Conservation (phyloP, 2,888 invertebrate species). For the Apoda limacodes region DNA sequence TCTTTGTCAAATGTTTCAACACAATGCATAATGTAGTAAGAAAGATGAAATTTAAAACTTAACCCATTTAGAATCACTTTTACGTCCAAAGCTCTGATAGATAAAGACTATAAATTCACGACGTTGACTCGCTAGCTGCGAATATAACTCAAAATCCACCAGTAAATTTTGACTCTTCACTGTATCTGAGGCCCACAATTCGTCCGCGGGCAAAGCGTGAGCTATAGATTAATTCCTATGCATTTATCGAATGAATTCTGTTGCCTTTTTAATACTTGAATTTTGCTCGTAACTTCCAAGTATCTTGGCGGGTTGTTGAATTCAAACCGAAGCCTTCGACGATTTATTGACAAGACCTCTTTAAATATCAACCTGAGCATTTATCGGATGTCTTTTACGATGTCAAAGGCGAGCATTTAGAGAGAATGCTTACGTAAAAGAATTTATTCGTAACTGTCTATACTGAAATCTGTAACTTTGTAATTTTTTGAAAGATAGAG, state of each 20-base stretch:
- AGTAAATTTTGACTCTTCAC: constrained; percentile 47
- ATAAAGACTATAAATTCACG: constrained; percentile 43
- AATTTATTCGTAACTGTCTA: too few relatives aligned
- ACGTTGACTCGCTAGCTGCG: constrained; percentile 25
- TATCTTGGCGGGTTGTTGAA: constrained; percentile 21
- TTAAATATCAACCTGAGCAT: too few relatives aligned
- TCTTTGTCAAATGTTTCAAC: too few relatives aligned
- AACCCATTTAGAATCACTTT: constrained; percentile 40
- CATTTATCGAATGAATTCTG: constrained; percentile 34
- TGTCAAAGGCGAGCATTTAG: too few relatives aligned
- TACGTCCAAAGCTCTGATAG: constrained; percentile 26
- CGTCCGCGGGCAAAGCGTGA: constrained; percentile 44
- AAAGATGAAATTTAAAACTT: constrained; percentile 26
- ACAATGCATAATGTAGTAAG: constrained; percentile 17
- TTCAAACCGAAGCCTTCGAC: constrained; percentile 20
- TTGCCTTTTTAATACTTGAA: constrained; percentile 26
- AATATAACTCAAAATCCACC: constrained; percentile 30
- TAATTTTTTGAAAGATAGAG: too few relatives aligned
- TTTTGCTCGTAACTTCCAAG: constrained; percentile 1
- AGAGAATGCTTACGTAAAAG: too few relatives aligned
- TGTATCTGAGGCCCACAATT: constrained; percentile 31
- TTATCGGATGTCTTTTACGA: too few relatives aligned
- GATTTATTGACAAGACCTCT: constrained; percentile 29
- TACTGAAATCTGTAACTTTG: too few relatives aligned
- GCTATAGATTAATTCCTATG: constrained; percentile 36